These are phyloP conservation scores for fruit fly (Drosophila melanogaster) DNA, from an alignment of 1,140 invertebrate species.

Conservation along the genomic window Release_6_plus_ISO1_MT NC_004354.4:19338501-19339000, in stretches of 20 bases:
- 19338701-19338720: not conserved
- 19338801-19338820: not conserved
- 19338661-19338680: slow-evolving; percentile 1
- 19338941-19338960: slow-evolving; percentile 1
- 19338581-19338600: not conserved
- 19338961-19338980: slow-evolving; percentile 15
- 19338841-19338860: too few species aligned
- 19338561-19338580: not conserved
- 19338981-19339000: slow-evolving; percentile 18
- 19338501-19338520: too few species aligned
- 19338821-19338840: slow-evolving; percentile 1
- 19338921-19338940: slow-evolving; percentile 1
- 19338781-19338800: slow-evolving; percentile 1
- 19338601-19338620: not conserved
- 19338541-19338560: not conserved
- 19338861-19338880: slow-evolving; percentile 5
- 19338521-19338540: too few species aligned
- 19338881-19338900: slow-evolving; percentile 7
- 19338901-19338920: slow-evolving; percentile 4
- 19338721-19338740: not conserved
- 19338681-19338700: not conserved
- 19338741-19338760: not conserved
- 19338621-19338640: too few species aligned
- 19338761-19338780: not conserved
- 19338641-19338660: slow-evolving; percentile 13